Conservation (phyloP, 1,140 invertebrate genomes). For the Drosophila ananassae region DNA sequence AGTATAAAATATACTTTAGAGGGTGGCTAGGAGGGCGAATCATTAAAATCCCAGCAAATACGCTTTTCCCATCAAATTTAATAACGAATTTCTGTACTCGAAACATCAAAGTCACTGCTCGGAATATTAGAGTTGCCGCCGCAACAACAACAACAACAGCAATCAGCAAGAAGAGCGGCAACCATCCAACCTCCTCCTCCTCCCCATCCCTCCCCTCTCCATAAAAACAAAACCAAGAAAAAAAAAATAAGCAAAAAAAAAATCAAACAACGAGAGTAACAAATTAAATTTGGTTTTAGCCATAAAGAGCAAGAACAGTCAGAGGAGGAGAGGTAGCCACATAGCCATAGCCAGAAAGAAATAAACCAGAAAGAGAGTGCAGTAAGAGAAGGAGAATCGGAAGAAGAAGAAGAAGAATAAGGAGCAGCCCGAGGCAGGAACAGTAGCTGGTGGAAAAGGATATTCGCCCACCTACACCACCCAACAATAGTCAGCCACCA, state of each 20-base stretch:
- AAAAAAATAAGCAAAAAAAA: conserved; percentile 31
- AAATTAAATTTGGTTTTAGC: conserved; percentile 81
- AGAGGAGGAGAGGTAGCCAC: conserved; percentile 16
- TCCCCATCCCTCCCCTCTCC: no score
- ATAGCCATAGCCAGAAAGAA: conserved; percentile 14
- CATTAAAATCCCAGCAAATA: conserved; percentile 36
- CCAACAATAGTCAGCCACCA: conserved; percentile 2
- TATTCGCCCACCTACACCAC: conserved; percentile 19
- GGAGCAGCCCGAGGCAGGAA: conserved; percentile 7
- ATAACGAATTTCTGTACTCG: conserved; percentile 47
- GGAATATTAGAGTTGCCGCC: conserved; percentile 15
- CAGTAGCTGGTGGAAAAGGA: conserved; percentile 32
- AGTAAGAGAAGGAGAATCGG: conserved; percentile 27
- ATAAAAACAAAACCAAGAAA: conserved; percentile 22
- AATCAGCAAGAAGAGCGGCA: conserved; percentile 17
- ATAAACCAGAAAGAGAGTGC: conserved; percentile 32
- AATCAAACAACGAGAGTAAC: conserved; percentile 60
- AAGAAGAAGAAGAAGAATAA: conserved; percentile 1
- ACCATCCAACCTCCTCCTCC: background rate
- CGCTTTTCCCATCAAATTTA: conserved; percentile 62
- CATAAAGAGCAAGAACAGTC: conserved; percentile 55
- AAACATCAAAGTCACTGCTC: conserved; percentile 65
- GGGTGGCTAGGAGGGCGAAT: background rate
- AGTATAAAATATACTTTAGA: background rate
- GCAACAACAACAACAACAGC: conserved; percentile 11